Evolutionary conservation across 2,113 vertebrate genomes (phyloP).

Genomic region (Pterocles orientalis): DNA sequence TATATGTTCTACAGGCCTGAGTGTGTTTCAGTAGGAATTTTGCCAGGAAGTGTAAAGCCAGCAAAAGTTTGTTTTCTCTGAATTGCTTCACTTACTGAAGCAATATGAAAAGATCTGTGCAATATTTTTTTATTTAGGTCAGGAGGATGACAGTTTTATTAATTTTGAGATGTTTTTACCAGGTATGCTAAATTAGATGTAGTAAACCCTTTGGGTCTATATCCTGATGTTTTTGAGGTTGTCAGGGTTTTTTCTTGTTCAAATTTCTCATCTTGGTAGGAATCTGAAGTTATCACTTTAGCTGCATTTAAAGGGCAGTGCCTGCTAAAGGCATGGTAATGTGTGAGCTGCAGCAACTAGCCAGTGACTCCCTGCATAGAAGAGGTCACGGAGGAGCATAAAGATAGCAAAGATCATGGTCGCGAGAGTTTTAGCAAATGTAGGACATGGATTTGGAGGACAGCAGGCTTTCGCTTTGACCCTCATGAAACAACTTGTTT

Average conservation of each 20-base stretch:
- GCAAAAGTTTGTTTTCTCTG: constrained; percentile 24
- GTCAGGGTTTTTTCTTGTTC: neutral
- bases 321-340: neutral
- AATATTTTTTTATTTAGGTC: constrained; percentile 43
- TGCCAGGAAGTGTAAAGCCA: neutral
- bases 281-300: neutral
- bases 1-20: neutral
- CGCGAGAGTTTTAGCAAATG: neutral
- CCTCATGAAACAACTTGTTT: neutral
- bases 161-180: constrained; percentile 2
- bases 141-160: constrained; percentile 45
- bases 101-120: constrained; percentile 5
- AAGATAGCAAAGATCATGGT: neutral
- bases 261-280: neutral
- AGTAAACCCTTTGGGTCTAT: neutral
- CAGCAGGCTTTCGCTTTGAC: neutral
- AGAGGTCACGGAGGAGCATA: neutral
- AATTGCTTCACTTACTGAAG: neutral
- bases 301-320: neutral
- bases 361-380: neutral
- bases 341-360: neutral
- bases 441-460: neutral
- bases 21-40: neutral
- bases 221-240: neutral
- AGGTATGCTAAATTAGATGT: neutral